A percentile compares a stretch with the other conserved stretches of the same genome.
Conservation (phyloP, 1,140 invertebrate species). For the Megathymus violae region DNA sequence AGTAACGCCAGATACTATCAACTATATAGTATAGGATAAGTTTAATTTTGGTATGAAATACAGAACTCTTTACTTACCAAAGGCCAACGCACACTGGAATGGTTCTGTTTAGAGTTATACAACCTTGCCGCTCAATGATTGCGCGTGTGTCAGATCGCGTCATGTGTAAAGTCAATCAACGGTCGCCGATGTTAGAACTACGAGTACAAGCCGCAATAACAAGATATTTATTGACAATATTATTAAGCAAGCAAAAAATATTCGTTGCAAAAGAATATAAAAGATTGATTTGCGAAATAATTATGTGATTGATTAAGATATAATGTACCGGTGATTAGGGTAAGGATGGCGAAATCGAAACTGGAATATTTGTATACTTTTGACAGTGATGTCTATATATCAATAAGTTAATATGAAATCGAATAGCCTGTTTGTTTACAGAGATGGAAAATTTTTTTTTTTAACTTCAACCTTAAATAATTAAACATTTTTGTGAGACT, state of each 20-base stretch:
- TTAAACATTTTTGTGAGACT: no score
- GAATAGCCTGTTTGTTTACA: no score
- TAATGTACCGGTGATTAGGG: constrained; percentile 3
- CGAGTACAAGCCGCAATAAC: constrained; percentile 3
- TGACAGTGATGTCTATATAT: no score
- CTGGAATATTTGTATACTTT: no score
- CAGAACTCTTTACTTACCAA: no score
- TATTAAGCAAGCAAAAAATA: constrained; percentile 23
- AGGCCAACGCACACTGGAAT: neutral
- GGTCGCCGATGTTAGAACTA: constrained; percentile 24
- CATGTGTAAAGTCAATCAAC: constrained; percentile 27
- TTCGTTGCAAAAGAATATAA: neutral
- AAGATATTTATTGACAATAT: constrained; percentile 26
- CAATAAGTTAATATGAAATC: no score
- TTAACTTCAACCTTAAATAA: no score
- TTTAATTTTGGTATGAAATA: no score
- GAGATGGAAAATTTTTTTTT: no score
- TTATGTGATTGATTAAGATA: constrained; percentile 16
- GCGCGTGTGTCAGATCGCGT: constrained; percentile 20
- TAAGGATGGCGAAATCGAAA: constrained; percentile 5
- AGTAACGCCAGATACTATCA: no score
- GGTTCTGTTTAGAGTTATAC: constrained; percentile 18
- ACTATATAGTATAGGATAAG: no score
- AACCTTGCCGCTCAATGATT: constrained; percentile 17
- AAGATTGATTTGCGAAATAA: constrained; percentile 20